These are phyloP conservation scores for Monodelphis domestica DNA, from an alignment of 2,797 vertebrate species.

Conservation along the genomic window DNA sequence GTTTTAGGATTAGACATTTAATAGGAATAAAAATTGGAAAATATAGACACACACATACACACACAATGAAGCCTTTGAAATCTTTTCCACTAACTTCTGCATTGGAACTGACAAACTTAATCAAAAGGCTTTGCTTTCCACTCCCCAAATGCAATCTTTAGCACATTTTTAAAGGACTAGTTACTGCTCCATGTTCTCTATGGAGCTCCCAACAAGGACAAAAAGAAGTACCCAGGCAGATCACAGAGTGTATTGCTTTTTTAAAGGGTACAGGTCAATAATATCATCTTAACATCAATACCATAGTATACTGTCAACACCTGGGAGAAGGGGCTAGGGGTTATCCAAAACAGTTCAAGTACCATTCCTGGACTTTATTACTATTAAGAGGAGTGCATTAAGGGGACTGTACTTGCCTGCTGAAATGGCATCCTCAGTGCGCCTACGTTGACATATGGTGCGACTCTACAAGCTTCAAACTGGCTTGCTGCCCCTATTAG, in stretches of 20 bases:
- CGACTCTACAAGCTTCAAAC: conserved; percentile 98
- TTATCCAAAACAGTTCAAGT: conserved; percentile 40
- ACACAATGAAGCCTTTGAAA: conserved; percentile 49
- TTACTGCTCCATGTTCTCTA: conserved; percentile 51
- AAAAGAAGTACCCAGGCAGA: conserved; percentile 26
- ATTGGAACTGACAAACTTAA: conserved; percentile 69
- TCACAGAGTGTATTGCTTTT: conserved; percentile 36
- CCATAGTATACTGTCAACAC: conserved; percentile 1
- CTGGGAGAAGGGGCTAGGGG: background rate
- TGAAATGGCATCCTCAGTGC: conserved; percentile 99
- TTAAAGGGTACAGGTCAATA: conserved; percentile 39
- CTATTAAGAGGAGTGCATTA: conserved; percentile 48
- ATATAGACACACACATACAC: conserved; percentile 63
- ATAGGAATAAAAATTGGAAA: conserved; percentile 52
- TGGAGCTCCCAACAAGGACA: conserved; percentile 37
- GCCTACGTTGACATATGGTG: conserved; percentile 98
- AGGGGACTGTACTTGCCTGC: conserved; percentile 91
- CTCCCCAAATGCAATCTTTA: conserved; percentile 61
- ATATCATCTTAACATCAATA: conserved; percentile 59
- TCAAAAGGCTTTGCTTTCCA: conserved; percentile 63
- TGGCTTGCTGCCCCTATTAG: conserved; percentile 98
- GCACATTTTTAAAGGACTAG: conserved; percentile 60
- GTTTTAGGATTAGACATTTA: conserved; percentile 56
- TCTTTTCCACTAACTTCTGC: conserved; percentile 49
- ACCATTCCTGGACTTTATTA: conserved; percentile 12